Evolutionary conservation across 2,797 vertebrate genomes (phyloP).

Genomic region (Discoglossus pictus): DNA sequence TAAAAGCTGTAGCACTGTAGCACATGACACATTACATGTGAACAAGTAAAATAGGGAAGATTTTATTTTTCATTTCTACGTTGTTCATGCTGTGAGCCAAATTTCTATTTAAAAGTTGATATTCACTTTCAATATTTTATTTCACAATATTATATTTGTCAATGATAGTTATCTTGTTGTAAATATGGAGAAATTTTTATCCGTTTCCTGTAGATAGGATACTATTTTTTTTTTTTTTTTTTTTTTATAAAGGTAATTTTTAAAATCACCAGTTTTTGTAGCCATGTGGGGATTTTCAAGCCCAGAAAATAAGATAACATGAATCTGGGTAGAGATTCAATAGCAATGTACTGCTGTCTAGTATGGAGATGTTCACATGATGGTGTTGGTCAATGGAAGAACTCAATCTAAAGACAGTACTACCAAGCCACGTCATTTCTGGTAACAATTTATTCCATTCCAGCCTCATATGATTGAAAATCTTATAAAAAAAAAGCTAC

Average conservation of each 20-base stretch:
- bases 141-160: slow-evolving; percentile 69
- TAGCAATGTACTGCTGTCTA: slow-evolving; percentile 41
- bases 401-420: too few relatives aligned
- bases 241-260: slow-evolving; percentile 72
- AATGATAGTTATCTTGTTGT: slow-evolving; percentile 66
- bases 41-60: slow-evolving; percentile 49
- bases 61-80: slow-evolving; percentile 61
- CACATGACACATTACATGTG: slow-evolving; percentile 26
- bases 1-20: slow-evolving; percentile 32
- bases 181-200: slow-evolving; percentile 71
- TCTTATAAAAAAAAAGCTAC: too few relatives aligned
- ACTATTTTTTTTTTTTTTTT: slow-evolving; percentile 50
- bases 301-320: slow-evolving; percentile 50
- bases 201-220: slow-evolving; percentile 71
- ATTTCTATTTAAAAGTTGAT: slow-evolving; percentile 73
- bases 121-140: slow-evolving; percentile 73
- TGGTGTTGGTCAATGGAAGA: too few relatives aligned
- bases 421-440: too few relatives aligned
- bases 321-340: slow-evolving; percentile 47
- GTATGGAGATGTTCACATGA: slow-evolving; percentile 38
- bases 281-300: slow-evolving; percentile 57
- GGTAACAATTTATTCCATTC: too few relatives aligned
- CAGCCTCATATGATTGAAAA: too few relatives aligned
- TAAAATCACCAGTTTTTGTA: slow-evolving; percentile 70
- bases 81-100: slow-evolving; percentile 74